Evolutionary conservation across 1,140 invertebrate genomes (phyloP).

Genomic region (Drosophila nebulosa): DNA sequence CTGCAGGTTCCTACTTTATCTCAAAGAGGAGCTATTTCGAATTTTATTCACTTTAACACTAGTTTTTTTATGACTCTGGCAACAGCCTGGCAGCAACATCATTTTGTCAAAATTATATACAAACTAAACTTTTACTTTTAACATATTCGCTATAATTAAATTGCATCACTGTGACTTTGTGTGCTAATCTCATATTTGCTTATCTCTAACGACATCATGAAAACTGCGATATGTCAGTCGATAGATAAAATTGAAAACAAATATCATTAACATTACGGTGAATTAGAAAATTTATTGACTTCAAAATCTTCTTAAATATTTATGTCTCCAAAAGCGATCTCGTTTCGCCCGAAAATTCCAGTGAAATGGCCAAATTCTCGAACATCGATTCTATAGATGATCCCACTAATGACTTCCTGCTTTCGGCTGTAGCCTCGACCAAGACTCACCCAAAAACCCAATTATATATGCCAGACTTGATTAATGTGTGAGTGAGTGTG

Average conservation of each 20-base stretch:
- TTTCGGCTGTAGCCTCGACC: neutral
- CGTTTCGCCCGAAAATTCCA: conserved; percentile 4
- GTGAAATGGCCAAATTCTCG: conserved; percentile 32
- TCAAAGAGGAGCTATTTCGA: neutral
- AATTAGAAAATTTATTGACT: neutral
- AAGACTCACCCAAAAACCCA: conserved; percentile 63
- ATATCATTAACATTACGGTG: neutral
- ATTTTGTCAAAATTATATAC: neutral
- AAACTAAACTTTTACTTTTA: neutral
- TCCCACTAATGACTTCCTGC: conserved; percentile 62
- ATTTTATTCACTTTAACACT: neutral
- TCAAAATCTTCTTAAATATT: neutral
- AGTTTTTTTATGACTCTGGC: neutral
- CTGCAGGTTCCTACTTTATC: neutral
- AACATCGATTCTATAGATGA: conserved; percentile 29
- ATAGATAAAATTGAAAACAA: neutral
- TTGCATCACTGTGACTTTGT: neutral
- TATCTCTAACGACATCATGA: neutral
- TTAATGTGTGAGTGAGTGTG: conserved; percentile 18
- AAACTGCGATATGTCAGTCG: neutral
- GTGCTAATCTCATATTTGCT: neutral
- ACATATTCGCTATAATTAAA: neutral
- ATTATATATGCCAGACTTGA: conserved; percentile 33
- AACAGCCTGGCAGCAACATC: neutral
- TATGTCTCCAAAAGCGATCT: neutral